Base-by-base conservation (phyloP, 2,888 invertebrate genomes). In the Catocala sponsa region DNA sequence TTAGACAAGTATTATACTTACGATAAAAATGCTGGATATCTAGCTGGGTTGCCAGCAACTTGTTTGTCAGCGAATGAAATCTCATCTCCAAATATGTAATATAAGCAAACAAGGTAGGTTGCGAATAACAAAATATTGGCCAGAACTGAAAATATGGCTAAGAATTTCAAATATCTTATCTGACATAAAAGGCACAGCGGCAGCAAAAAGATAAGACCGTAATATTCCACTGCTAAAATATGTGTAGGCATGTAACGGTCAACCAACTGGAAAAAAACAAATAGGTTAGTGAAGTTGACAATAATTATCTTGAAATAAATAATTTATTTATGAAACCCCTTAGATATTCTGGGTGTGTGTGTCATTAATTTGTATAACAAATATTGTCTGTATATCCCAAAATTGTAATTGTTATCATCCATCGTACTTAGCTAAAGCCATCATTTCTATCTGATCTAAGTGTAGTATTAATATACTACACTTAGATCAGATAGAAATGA, bases 141-240 rank as follows among this genome's bases (percentile, higher is more conserved):
- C 55, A 98, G 84, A 59, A 97, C 93, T 0, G 99, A 99, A 83
- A 98, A 97, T n/a, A 98, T 97, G 0, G 99, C 98, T 59, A 99
- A 90, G 83, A 96, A 96, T 84, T 97, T 97, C 0, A 99, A 94
- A 79, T 97, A 96, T 68, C 97, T 95, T 59, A 98, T 96, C 79
- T 95, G 94, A 41, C 90, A 91, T 55, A 94, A 69, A 10, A 93
- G 47, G 54, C 90, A 87, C 6, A 94, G 68, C 1, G 94, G 94
- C 7, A 91, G 51, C 15, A 94, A 67, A 46, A 89, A 74, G 10
- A 94, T 92, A 0, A 92, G 81, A 48, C 93, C 91, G 67, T 94
- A 95, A 65, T 93, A 92, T 73, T 94, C 94, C 10, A 93, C 90
- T 11, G 90, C 78, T 11, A 92, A 54, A 33, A 82, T 78, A 0